Evolutionary conservation across 2,797 vertebrate species (phyloP).

Genomic region (Lacerta agilis): DNA sequence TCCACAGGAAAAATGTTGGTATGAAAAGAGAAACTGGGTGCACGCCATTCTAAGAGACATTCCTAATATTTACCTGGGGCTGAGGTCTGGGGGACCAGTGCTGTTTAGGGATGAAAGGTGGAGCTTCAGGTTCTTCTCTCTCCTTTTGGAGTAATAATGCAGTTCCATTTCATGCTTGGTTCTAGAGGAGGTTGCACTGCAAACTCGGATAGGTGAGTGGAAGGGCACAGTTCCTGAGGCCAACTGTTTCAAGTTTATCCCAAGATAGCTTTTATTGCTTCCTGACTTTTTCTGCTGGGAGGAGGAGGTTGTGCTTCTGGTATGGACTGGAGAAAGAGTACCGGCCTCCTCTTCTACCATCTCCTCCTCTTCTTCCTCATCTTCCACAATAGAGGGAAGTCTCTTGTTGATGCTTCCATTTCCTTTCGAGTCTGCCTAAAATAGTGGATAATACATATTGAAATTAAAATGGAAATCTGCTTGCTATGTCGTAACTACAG

Average conservation of each 20-base stretch:
- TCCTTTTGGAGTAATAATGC: slow-evolving; percentile 71
- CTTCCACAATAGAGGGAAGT: slow-evolving; percentile 82
- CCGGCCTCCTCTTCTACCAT: slow-evolving; percentile 75
- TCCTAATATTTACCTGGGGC: slow-evolving; percentile 83
- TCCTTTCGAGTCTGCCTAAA: slow-evolving; percentile 82
- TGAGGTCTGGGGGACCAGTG: slow-evolving; percentile 87
- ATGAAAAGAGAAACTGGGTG: not conserved
- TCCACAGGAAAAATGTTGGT: not conserved
- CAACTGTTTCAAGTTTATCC: slow-evolving; percentile 81
- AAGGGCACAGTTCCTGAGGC: slow-evolving; percentile 80
- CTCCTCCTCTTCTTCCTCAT: slow-evolving; percentile 80
- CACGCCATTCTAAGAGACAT: not conserved
- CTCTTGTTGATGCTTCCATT: slow-evolving; percentile 83
- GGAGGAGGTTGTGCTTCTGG: slow-evolving; percentile 71
- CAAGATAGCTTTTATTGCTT: slow-evolving; percentile 77
- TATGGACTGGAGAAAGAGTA: slow-evolving; percentile 78
- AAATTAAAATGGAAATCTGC: not conserved
- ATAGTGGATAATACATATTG: slow-evolving; percentile 40
- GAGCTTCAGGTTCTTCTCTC: slow-evolving; percentile 81
- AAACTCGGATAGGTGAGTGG: slow-evolving; percentile 80
- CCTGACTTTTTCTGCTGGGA: slow-evolving; percentile 73
- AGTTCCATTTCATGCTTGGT: slow-evolving; percentile 75
- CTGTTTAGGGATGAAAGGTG: slow-evolving; percentile 81
- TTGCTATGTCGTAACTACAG: slow-evolving; percentile 4
- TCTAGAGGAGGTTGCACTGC: slow-evolving; percentile 73